Evolutionary conservation across 2,888 invertebrate genomes (phyloP), one percentile per base, ranked within the genome.

Genomic region (Gisinianus flammeolus): DNA sequence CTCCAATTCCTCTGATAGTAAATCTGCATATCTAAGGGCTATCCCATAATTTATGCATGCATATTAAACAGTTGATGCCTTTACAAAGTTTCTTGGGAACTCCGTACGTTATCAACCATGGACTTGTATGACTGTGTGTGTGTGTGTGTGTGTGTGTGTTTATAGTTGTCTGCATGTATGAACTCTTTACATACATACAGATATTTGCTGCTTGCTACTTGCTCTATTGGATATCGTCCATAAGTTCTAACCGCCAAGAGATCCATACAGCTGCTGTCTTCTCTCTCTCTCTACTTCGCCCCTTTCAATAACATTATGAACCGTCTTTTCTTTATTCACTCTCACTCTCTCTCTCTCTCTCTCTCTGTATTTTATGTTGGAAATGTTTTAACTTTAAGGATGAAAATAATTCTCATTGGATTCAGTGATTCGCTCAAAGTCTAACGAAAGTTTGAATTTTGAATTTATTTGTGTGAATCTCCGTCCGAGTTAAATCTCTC

Each of bases 41-140:
- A 74, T 75, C 77, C 80, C 79, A 83, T 83, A 83, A 83, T 83
- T 83, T 83, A 83, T 83, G 81, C 83, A 78, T 80, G 83, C 81
- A 82, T 83, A 80, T 83, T 83, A 83, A 83, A 80, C 80, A 81
- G 79, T 26, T 28, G 54, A 62, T 35, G 73, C 35, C 64, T 58
- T 31, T 62, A 73, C 73, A 66, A 76, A 70, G 70, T 78, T 79
- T 73, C 79, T 81, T 79, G 78, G 76, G 80, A 81, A 78, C 79
- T 74, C 56, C 72, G 58, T 54, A 31, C 72, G 3, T 56, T 71
- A 30, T 28, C 26, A 64, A 26, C 2, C 67, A 73, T 44, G 72
- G 68, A 73, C 68, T 68, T 54, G 66, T 62, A 68, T 44, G 76
- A 74, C 12, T 30, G 67, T 16, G 67, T 22, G 44, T 35, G 69